Conservation (phyloP, 2,888 invertebrate species). For the Lithophane ornitopus region DNA sequence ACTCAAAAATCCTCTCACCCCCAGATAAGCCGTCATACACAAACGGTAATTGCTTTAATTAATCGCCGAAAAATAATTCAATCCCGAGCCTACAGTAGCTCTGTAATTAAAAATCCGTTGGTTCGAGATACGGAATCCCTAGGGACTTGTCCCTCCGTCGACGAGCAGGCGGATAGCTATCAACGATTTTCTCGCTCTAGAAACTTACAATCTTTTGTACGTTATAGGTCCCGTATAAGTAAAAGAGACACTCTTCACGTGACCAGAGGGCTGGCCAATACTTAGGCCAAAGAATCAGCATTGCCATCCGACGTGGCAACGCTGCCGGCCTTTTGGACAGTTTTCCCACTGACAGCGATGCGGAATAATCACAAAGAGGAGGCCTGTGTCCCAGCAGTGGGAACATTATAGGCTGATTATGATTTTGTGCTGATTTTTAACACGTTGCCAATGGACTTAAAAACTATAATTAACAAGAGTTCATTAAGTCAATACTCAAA, state of each 20-base stretch:
- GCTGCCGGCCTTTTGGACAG: too few relatives aligned
- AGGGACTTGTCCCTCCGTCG: not conserved
- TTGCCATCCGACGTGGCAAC: too few relatives aligned
- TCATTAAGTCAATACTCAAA: too few relatives aligned
- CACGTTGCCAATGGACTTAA: too few relatives aligned
- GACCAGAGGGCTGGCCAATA: too few relatives aligned
- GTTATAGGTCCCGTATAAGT: not conserved
- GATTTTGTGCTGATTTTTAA: too few relatives aligned
- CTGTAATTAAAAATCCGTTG: constrained; percentile 57
- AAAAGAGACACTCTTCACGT: not conserved
- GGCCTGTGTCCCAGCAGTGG: too few relatives aligned
- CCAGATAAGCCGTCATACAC: not conserved
- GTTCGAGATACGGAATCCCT: constrained; percentile 34
- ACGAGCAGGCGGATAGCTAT: not conserved
- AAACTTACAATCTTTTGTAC: not conserved
- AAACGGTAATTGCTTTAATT: constrained; percentile 25
- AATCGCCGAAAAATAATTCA: constrained; percentile 47
- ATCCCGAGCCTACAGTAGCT: constrained; percentile 16
- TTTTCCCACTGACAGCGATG: too few relatives aligned
- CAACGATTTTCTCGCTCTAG: not conserved
- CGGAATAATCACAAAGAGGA: too few relatives aligned
- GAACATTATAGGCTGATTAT: too few relatives aligned
- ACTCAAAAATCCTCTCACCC: constrained; percentile 6
- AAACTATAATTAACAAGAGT: too few relatives aligned
- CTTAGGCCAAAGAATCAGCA: too few relatives aligned